Evolutionary conservation across 2,113 vertebrate genomes (phyloP), one percentile per base, ranked within the genome.

Genomic region (Neogobius melanostomus): DNA sequence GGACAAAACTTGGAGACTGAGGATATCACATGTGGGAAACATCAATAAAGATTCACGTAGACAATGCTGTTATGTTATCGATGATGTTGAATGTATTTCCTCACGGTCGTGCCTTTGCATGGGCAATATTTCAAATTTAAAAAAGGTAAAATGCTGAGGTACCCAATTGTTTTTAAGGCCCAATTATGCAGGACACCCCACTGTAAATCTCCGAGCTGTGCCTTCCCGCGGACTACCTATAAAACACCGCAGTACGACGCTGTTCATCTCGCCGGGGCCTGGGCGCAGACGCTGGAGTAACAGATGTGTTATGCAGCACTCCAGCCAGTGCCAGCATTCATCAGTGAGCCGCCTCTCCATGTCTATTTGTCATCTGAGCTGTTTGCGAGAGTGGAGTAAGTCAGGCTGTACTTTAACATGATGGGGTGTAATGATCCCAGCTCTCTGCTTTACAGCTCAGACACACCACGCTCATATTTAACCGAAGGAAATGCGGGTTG

Each of bases 281-380:
- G 47, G 75, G 44, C 50, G 54, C 66, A 59, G 47, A 51, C 48
- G 64, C 52, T 45, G 54, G 61, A 74, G 76, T 76, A 84, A 80
- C 76, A 78, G 59, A 78, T 75, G 57, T 69, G 66, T 73, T 69
- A 44, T 80, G 64, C 68, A 77, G 60, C 78, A 66, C 72, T 87
- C 76, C 67, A 82, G 50, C 64, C 53, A 61, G 48, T 53, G 44
- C 75, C 57, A 60, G 48, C 71, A 79, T 83, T 79, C 75, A 81
- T 82, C 80, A 79, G 64, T 71, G 70, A 21, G 51, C 9, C 56
- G 61, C 59, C 81, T 75, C 66, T 71, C 45, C 59, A 69, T 11
- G 66, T 72, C 74, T 68, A 71, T 77, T 80, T 77, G 72, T 83
- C 74, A 81, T 77, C 66, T 49, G 51, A 47, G 64, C 74, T 68